These are phyloP conservation scores for Pyxicephalus adspersus DNA, from an alignment of 2,113 vertebrate genomes.

Conservation along the genomic window DNA sequence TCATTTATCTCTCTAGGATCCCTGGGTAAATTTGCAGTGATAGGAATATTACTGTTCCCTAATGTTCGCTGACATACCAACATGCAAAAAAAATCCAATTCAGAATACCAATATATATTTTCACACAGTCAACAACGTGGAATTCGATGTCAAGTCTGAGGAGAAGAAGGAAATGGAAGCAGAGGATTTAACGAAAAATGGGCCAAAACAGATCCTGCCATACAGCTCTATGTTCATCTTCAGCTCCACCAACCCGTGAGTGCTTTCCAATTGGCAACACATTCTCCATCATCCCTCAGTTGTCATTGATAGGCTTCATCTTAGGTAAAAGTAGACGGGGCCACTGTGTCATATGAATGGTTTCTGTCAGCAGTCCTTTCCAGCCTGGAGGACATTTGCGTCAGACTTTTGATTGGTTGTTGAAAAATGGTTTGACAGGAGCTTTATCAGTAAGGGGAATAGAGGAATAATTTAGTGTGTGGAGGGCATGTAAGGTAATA, in stretches of 20 bases:
- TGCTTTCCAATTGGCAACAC: conserved; percentile 48
- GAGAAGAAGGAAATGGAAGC: conserved; percentile 86
- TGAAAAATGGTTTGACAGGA: background rate
- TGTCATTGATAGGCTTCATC: background rate
- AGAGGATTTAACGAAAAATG: conserved; percentile 70
- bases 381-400: background rate
- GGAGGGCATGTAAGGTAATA: too few species aligned
- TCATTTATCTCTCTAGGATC: too few species aligned
- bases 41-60: too few species aligned
- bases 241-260: conserved; percentile 91
- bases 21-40: too few species aligned
- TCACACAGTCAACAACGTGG: conserved; percentile 82
- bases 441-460: background rate
- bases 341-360: background rate
- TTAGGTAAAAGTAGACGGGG: background rate
- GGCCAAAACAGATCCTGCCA: conserved; percentile 86
- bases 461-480: too few species aligned
- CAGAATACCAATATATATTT: background rate
- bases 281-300: background rate
- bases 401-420: background rate
- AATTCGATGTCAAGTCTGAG: conserved; percentile 83
- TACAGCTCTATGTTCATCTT: conserved; percentile 97
- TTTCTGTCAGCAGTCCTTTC: background rate
- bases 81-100: background rate
- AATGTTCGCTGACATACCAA: background rate